phyloP scores from a whole-genome alignment of 1,140 invertebrate genomes.

The Conopomorpha cramerella region DNA sequence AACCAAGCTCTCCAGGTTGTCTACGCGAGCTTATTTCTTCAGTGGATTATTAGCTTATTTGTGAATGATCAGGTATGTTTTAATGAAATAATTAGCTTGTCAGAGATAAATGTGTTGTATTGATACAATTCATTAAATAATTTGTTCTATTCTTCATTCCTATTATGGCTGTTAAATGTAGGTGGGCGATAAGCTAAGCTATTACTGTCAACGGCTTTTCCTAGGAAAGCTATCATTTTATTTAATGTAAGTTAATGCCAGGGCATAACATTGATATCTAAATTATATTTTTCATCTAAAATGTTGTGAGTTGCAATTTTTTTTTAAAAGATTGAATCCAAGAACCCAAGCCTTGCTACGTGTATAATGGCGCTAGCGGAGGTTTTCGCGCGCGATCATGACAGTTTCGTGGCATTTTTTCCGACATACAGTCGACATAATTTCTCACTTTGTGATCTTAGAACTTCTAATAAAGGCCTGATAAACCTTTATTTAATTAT shows the following conservation, averaged over 20 bases:
- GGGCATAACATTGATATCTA: too few relatives aligned
- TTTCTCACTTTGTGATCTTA: too few relatives aligned
- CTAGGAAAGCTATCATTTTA: too few relatives aligned
- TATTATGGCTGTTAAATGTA: conserved; percentile 50
- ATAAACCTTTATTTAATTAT: not conserved
- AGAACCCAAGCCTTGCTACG: conserved; percentile 55
- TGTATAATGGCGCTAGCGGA: conserved; percentile 58
- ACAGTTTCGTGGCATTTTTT: conserved; percentile 58
- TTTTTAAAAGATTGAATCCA: conserved; percentile 39
- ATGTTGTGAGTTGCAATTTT: too few relatives aligned
- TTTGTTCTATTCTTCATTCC: conserved; percentile 17
- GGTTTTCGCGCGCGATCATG: conserved; percentile 60
- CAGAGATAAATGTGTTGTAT: conserved; percentile 11
- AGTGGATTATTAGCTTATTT: conserved; percentile 24
- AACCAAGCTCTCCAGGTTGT: too few relatives aligned
- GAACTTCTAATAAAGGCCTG: too few relatives aligned
- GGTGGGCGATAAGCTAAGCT: conserved; percentile 42
- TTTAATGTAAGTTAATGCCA: too few relatives aligned
- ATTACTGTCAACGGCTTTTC: conserved; percentile 25
- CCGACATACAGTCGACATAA: too few relatives aligned
- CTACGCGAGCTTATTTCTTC: too few relatives aligned
- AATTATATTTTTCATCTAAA: too few relatives aligned
- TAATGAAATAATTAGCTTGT: conserved; percentile 13
- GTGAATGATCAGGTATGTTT: conserved; percentile 54
- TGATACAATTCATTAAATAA: conserved; percentile 4